These are phyloP conservation scores for Andrena dorsata DNA, from an alignment of 2,888 invertebrate genomes.

Conservation along the genomic window DNA sequence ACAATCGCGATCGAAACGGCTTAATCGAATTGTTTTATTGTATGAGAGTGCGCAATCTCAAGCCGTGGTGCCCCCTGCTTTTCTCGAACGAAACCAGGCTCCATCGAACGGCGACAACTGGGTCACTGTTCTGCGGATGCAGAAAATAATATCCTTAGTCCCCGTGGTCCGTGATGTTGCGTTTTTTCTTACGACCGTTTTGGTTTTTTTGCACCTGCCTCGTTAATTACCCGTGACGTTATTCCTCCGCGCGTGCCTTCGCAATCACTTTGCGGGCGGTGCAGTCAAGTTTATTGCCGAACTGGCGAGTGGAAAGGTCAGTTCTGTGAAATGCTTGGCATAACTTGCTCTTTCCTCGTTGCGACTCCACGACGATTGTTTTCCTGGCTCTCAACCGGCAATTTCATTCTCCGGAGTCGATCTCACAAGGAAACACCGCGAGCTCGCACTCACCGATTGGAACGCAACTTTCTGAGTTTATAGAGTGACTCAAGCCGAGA, in stretches of 20 bases:
- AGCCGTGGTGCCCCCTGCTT: neutral
- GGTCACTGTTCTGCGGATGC: constrained; percentile 10
- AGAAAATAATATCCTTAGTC: neutral
- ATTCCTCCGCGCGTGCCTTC: constrained; percentile 6
- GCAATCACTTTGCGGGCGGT: constrained; percentile 41
- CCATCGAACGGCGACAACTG: neutral
- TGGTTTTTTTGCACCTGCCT: neutral
- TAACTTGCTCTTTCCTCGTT: constrained; percentile 36
- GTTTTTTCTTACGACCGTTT: neutral
- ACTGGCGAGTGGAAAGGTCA: constrained; percentile 63
- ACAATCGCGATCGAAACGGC: constrained; percentile 13
- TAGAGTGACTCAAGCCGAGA: no score
- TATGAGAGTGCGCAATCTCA: constrained; percentile 29
- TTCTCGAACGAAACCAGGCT: neutral
- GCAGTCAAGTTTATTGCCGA: constrained; percentile 39
- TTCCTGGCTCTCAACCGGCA: constrained; percentile 21
- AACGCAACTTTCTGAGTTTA: no score
- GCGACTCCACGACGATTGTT: constrained; percentile 22
- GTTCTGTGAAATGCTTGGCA: constrained; percentile 53
- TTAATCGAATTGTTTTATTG: constrained; percentile 35
- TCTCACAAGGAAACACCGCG: neutral
- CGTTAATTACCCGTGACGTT: constrained; percentile 30
- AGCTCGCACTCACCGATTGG: no score
- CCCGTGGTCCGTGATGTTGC: neutral
- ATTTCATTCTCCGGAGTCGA: constrained; percentile 20